Conservation (phyloP, 92 coral and sea anemone genomes). For the Porites divaricata region DNA sequence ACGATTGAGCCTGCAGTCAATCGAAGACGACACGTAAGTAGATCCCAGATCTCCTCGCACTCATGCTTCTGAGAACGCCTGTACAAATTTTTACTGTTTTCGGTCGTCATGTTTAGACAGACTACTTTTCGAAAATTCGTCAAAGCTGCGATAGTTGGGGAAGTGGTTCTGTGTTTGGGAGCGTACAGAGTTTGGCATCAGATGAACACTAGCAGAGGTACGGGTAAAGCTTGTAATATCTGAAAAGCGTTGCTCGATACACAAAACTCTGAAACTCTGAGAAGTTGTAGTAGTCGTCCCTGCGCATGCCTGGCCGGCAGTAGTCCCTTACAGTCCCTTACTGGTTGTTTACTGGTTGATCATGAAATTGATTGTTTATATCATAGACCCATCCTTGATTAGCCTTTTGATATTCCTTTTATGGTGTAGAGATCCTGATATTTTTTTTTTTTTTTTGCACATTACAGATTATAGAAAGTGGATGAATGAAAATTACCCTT, state of each 20-base stretch:
- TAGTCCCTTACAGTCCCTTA: no score
- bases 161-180: conserved; percentile 78
- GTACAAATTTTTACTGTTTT: neutral
- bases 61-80: neutral
- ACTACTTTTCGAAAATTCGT: conserved; percentile 7
- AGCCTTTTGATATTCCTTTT: no score
- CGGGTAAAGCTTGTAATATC: neutral
- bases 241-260: neutral
- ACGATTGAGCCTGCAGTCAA: conserved; percentile 23
- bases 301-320: no score
- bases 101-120: neutral
- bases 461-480: conserved; percentile 79
- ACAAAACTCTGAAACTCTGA: neutral
- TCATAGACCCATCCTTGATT: no score
- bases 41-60: conserved; percentile 9
- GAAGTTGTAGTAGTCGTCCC: no score
- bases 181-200: conserved; percentile 95
- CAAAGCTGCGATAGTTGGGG: conserved; percentile 87
- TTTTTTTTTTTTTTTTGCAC: conserved; percentile 3
- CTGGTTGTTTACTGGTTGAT: no score
- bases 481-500: conserved; percentile 80
- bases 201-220: conserved; percentile 95
- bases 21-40: conserved; percentile 19
- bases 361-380: no score
- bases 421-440: neutral